Base-by-base conservation (phyloP, 2,797 vertebrate genomes). In the Fratercula arctica region DNA sequence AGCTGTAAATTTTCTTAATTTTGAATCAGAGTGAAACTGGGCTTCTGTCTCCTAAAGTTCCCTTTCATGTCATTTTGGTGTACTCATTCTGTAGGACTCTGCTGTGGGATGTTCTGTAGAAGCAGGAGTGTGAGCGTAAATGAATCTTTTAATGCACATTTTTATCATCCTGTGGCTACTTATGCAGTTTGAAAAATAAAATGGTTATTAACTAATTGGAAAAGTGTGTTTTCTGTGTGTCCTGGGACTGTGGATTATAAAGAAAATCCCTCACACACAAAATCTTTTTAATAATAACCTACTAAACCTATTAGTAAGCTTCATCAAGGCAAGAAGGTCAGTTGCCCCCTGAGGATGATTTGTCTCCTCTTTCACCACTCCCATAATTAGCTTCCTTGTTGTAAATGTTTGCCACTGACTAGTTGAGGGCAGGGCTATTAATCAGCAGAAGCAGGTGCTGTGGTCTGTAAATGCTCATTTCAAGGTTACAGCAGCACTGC, bases 301-400 rank as follows among this genome's bases (percentile, higher is more conserved):
- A 11, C 46, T 93, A 92, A 94, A 93, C 46, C 74, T 87, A 60
- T 92, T 83, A 92, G 70, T 51, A 74, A 79, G 66, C 72, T 89
- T 67, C 59, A 76, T 63, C 6, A 33, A 90, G 59, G 74, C 75
- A 70, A 39, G 78, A 60, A 81, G 77, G 92, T 90, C 95, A 90
- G 59, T 12, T 76, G 20, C 29, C 80, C 57, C 63, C 41, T 48
- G 74, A 88, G 70, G 70, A 59, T 79, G 86, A 59, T 76, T 96
- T 91, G 59, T 67, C 43, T 81, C 10, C 41, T 66, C 46, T 75
- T 74, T 26, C 23, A 39, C 70, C 70, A 35, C 70, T 89, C 72
- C 78, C 48, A 3, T n/a, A 56, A 76, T 92, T 63, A 89, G 57
- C 57, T 86, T 39, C 64, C 60, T 78, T 26, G 48, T 10, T 75